Evolutionary conservation across 2,113 vertebrate genomes (phyloP), one percentile per base, ranked within the genome.

Genomic region (Eurystomus gularis): DNA sequence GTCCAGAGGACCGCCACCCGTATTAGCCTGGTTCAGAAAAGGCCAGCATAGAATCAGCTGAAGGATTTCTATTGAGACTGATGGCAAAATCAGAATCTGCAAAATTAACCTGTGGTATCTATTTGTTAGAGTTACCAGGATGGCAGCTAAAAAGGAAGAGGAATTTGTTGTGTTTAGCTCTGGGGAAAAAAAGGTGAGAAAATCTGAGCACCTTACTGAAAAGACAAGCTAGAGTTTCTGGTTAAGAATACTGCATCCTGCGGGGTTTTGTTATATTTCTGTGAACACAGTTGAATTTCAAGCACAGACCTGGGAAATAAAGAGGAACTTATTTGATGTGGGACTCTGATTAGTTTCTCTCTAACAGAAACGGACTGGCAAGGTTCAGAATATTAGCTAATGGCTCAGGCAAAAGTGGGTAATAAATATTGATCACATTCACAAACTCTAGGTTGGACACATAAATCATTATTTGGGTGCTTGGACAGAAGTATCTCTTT

Each of bases 341-440:
- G 4, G 28, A n/a, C 17, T 82, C 7, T 49, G 17, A 62, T 54
- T 69, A 70, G 17, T 73, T 88, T 93, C 20, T 78, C 85, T 29
- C 40, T 55, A 78, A 86, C 7, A 60, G 46, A 40, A 83, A 23
- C 21, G 75, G 21, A 62, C 37, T 83, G 80, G 6, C 17, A 86
- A 78, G 48, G 39, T 70, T 86, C 52, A 81, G 42, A 75, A 40
- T 86, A 83, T 64, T 71, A 64, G 60, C 44, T 91, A 84, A 91
- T 71, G 61, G 57, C 21, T 96, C 7, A 57, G 40, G 19, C 29
- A 90, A 49, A 96, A 92, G 62, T 58, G 33, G 64, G 39, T 95
- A 86, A 92, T 87, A 87, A 94, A 65, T 86, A 91, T 83, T 88
- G 82, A 86, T 91, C n/a, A 18, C 46, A n/a, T 62, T 88, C 37